Evolutionary conservation across 2,113 vertebrate species (phyloP).

Genomic region (Barnardius zonarius): DNA sequence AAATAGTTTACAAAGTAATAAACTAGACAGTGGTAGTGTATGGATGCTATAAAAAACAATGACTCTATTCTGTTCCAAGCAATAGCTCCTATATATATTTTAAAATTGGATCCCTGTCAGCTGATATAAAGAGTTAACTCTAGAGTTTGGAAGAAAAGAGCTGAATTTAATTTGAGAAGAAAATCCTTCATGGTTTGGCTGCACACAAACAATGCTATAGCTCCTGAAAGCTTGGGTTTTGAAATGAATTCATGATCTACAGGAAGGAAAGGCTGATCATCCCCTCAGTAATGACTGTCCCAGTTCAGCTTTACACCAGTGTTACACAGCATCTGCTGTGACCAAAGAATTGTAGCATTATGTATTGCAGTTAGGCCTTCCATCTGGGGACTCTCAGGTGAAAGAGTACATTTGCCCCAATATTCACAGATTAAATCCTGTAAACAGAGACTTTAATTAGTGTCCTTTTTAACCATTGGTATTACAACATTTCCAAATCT

Average conservation of each 20-base stretch:
- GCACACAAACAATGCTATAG: neutral
- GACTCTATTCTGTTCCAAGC: neutral
- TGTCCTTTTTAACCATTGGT: neutral
- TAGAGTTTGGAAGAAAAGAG: neutral
- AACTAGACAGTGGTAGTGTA: neutral
- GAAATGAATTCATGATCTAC: neutral
- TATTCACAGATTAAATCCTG: neutral
- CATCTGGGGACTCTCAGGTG: neutral
- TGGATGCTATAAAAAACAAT: neutral
- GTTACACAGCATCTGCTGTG: neutral
- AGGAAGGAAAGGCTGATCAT: neutral
- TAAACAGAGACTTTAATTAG: neutral
- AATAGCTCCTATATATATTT: neutral
- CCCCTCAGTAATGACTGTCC: neutral
- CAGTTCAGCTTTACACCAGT: neutral
- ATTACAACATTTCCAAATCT: neutral
- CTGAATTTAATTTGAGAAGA: conserved; percentile 1
- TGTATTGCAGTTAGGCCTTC: neutral
- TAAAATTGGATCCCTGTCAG: conserved; percentile 2
- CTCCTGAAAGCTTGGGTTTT: neutral
- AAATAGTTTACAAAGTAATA: neutral
- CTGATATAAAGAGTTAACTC: neutral
- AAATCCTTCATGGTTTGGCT: conserved; percentile 21
- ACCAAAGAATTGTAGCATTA: neutral
- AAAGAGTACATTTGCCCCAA: neutral